These are phyloP conservation scores for Spondyliosoma cantharus DNA, from an alignment of 2,797 vertebrate species.

Conservation along the genomic window DNA sequence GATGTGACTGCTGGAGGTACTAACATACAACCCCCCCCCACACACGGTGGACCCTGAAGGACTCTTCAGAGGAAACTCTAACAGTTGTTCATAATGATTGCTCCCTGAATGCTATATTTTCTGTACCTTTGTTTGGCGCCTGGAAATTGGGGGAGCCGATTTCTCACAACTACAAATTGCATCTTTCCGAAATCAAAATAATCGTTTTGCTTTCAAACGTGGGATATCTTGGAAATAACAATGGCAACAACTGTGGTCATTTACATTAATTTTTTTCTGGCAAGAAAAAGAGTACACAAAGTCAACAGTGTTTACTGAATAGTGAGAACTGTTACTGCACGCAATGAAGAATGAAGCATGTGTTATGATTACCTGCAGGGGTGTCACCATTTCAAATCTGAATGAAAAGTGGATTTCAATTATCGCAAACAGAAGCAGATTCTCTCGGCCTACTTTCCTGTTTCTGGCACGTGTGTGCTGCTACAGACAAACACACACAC, in stretches of 20 bases:
- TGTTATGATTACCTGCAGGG: background rate
- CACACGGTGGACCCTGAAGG: background rate
- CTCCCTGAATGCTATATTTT: background rate
- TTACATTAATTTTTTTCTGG: background rate
- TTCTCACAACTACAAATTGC: background rate
- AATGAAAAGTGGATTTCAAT: too few species aligned
- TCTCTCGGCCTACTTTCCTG: too few species aligned
- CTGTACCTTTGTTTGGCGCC: background rate
- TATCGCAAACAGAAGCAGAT: too few species aligned
- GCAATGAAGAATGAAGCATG: background rate
- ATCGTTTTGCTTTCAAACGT: conserved; percentile 7
- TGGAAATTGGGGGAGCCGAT: background rate
- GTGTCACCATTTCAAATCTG: too few species aligned
- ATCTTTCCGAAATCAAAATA: conserved; percentile 7
- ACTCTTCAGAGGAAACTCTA: conserved; percentile 1
- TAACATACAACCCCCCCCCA: background rate
- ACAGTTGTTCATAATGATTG: background rate
- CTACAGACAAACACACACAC: too few species aligned
- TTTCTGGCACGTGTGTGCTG: too few species aligned
- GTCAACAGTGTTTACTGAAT: background rate
- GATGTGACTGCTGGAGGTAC: conserved; percentile 76
- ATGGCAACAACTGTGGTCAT: background rate
- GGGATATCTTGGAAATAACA: conserved; percentile 1
- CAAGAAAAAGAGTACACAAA: background rate
- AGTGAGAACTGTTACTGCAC: background rate